These are phyloP conservation scores for Agriopis aurantiaria DNA, from an alignment of 2,888 invertebrate genomes.

Conservation along the genomic window DNA sequence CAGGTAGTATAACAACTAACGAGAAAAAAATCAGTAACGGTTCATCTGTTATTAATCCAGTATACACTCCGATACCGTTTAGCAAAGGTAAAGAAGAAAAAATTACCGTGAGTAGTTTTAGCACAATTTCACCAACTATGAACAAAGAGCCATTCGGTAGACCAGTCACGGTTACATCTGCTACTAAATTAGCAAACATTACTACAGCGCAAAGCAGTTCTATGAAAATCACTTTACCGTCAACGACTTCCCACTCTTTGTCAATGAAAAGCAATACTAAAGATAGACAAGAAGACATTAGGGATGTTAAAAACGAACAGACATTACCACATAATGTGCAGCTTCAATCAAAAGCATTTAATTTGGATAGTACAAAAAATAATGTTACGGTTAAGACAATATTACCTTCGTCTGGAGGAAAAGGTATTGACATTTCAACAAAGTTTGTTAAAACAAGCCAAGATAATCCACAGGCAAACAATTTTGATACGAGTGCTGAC, in stretches of 20 bases:
- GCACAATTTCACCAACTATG: slow-evolving; percentile 20
- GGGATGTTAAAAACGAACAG: slow-evolving; percentile 17
- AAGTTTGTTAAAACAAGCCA: slow-evolving; percentile 17
- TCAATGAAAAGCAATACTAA: slow-evolving; percentile 17
- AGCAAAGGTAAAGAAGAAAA: slow-evolving; percentile 39
- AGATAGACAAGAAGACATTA: slow-evolving; percentile 15
- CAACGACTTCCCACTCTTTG: slow-evolving; percentile 23
- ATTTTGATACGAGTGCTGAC: slow-evolving; percentile 2
- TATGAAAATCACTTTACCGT: slow-evolving; percentile 16
- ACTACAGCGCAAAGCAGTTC: slow-evolving; percentile 15
- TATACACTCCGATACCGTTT: slow-evolving; percentile 28
- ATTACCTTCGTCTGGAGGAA: slow-evolving; percentile 19
- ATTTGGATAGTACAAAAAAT: slow-evolving; percentile 25
- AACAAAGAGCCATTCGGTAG: slow-evolving; percentile 28
- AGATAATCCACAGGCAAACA: slow-evolving; percentile 18
- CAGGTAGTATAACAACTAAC: slow-evolving; percentile 45
- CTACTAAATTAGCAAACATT: slow-evolving; percentile 20
- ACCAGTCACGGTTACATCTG: slow-evolving; percentile 10
- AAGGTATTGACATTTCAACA: slow-evolving; percentile 21
- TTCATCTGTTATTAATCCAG: slow-evolving; percentile 46
- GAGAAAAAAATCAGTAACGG: slow-evolving; percentile 47
- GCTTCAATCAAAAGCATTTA: slow-evolving; percentile 26
- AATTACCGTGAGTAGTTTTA: slow-evolving; percentile 9
- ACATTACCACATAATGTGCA: slow-evolving; percentile 31
- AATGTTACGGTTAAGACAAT: slow-evolving; percentile 28